Percentiles rank a stretch among this genome's conserved stretches.
These are phyloP conservation scores for Semicossyphus pulcher DNA, from an alignment of 2,113 vertebrate species.

Conservation along the genomic window DNA sequence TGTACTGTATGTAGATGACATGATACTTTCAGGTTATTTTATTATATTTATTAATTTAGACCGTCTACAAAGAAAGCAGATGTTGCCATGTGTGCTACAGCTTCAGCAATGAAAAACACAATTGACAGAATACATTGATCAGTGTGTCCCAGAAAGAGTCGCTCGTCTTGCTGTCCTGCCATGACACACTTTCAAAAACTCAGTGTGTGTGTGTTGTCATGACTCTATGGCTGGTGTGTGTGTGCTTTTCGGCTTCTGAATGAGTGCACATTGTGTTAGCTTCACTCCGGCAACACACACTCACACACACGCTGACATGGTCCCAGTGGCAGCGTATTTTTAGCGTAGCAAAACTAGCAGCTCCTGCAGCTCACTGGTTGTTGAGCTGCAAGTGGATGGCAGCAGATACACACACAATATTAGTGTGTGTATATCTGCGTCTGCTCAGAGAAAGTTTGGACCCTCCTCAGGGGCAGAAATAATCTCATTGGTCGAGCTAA, in stretches of 20 bases:
- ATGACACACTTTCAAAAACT: constrained; percentile 50
- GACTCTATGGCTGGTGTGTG: constrained; percentile 14
- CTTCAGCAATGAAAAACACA: too few relatives aligned
- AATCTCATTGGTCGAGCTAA: constrained; percentile 41
- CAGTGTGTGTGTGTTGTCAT: constrained; percentile 35
- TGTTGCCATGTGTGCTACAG: not conserved
- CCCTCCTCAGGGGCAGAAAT: not conserved
- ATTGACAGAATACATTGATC: too few relatives aligned
- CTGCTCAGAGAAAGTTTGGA: not conserved
- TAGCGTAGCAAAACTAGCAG: constrained; percentile 75
- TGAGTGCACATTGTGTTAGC: constrained; percentile 45
- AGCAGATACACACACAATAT: not conserved
- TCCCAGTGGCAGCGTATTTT: constrained; percentile 61
- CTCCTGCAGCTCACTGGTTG: constrained; percentile 57
- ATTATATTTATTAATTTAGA: not conserved
- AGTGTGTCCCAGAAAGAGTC: too few relatives aligned
- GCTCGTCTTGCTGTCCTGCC: constrained; percentile 5
- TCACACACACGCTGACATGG: constrained; percentile 21
- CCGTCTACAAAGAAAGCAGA: not conserved
- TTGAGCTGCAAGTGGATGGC: constrained; percentile 55
- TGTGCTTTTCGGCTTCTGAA: constrained; percentile 28
- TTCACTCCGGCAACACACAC: constrained; percentile 30
- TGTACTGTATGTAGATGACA: not conserved
- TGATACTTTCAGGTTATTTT: not conserved
- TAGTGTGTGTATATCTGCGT: not conserved